Conservation (phyloP, 2,113 vertebrate species). For the Cnemophilus loriae region DNA sequence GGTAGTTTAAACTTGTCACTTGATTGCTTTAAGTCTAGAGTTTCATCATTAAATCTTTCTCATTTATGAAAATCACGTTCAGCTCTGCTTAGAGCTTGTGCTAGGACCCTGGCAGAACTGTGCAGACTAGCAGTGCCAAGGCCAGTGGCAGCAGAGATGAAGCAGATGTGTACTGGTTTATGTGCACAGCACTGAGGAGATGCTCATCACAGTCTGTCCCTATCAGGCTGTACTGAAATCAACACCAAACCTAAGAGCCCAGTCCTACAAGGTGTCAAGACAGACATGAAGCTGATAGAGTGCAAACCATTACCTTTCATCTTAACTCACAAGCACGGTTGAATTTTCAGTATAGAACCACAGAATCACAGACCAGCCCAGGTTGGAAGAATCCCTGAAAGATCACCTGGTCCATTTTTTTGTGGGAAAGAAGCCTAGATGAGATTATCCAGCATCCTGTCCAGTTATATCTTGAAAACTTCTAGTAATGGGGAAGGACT, state of each 20-base stretch:
- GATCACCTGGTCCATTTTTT: background rate
- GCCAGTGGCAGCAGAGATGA: background rate
- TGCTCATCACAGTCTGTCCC: background rate
- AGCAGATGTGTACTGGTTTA: background rate
- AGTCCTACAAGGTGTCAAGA: background rate
- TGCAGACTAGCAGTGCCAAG: background rate
- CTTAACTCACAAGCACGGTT: background rate
- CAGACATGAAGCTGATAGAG: background rate
- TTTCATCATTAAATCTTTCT: background rate
- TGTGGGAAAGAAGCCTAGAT: background rate
- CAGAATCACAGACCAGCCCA: background rate
- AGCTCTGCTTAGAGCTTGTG: background rate
- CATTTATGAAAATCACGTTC: background rate
- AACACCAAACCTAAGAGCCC: background rate
- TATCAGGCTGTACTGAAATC: fast-evolving
- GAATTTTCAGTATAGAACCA: background rate
- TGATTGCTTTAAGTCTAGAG: background rate
- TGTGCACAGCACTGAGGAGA: background rate
- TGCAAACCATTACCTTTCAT: background rate
- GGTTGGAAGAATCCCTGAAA: background rate
- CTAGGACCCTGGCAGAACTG: background rate
- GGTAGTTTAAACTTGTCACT: background rate
- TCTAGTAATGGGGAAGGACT: background rate
- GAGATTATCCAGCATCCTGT: background rate
- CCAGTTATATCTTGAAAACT: background rate